Evolutionary conservation across 2,113 vertebrate genomes (phyloP).

Genomic region (Hippocampus mohnikei): DNA sequence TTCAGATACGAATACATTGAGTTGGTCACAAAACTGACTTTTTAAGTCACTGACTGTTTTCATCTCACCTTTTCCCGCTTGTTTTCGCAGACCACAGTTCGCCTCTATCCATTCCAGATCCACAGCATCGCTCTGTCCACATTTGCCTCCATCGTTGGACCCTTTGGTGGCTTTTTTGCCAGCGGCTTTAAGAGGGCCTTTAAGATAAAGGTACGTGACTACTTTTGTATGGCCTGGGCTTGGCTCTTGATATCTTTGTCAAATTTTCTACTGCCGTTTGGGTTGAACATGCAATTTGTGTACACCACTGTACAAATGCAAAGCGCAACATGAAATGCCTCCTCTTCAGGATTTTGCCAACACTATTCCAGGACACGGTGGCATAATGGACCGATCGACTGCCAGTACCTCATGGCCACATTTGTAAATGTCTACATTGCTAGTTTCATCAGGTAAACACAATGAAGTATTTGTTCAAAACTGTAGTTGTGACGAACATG

Average conservation of each 20-base stretch:
- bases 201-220: constrained; percentile 87
- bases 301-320: neutral
- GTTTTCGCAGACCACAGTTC: constrained; percentile 80
- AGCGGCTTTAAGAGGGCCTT: constrained; percentile 98
- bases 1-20: neutral
- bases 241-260: neutral
- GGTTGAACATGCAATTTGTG: neutral
- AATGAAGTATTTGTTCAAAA: neutral
- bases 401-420: constrained; percentile 98
- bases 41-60: neutral
- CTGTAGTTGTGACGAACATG: neutral
- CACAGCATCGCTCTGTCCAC: constrained; percentile 94
- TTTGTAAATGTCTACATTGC: constrained; percentile 99
- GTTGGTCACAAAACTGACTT: neutral
- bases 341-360: constrained; percentile 89
- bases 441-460: constrained; percentile 91
- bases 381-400: constrained; percentile 98
- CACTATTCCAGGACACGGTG: constrained; percentile 94
- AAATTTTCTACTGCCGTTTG: neutral
- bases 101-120: constrained; percentile 96
- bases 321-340: neutral
- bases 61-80: neutral
- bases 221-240: neutral
- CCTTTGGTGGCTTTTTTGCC: constrained; percentile 96
- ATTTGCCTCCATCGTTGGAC: constrained; percentile 93